Percentiles rank a stretch among this genome's conserved stretches.
Evolutionary conservation across 2,113 vertebrate genomes (phyloP).

Genomic region (Pionites leucogaster): DNA sequence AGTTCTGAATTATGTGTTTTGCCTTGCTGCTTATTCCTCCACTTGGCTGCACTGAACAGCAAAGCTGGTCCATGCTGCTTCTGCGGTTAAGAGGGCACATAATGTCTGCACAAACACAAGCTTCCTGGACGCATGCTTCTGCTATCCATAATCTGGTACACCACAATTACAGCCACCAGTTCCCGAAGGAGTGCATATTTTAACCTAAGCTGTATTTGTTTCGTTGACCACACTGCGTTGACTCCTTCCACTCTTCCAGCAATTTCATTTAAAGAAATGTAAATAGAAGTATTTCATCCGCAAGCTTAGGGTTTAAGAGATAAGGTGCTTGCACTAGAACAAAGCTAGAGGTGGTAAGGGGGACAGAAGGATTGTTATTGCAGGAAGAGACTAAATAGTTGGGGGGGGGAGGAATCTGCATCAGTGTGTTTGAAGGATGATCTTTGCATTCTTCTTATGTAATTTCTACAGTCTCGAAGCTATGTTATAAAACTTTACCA

Average conservation of each 20-base stretch:
- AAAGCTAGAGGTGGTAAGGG: not conserved
- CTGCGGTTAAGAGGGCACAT: not conserved
- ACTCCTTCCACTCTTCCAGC: not conserved
- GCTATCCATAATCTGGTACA: not conserved
- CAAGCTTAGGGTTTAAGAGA: not conserved
- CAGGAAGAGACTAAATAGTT: not conserved
- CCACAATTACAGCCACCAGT: not conserved
- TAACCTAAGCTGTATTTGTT: not conserved
- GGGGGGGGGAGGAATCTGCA: not conserved
- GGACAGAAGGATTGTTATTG: not conserved
- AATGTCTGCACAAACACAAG: not conserved
- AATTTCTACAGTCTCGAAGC: not conserved
- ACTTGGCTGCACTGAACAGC: not conserved
- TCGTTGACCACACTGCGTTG: not conserved
- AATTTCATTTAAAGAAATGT: not conserved
- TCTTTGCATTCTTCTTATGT: not conserved
- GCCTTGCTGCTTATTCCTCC: not conserved
- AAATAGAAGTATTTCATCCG: not conserved
- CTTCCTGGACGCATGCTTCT: not conserved
- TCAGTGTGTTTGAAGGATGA: not conserved
- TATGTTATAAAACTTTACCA: not conserved
- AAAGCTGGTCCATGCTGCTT: not conserved
- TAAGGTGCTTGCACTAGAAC: not conserved
- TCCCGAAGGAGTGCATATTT: not conserved
- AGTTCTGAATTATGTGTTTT: not conserved